Conservation (phyloP, 2,797 vertebrate genomes). For the Tolypeutes matacus region DNA sequence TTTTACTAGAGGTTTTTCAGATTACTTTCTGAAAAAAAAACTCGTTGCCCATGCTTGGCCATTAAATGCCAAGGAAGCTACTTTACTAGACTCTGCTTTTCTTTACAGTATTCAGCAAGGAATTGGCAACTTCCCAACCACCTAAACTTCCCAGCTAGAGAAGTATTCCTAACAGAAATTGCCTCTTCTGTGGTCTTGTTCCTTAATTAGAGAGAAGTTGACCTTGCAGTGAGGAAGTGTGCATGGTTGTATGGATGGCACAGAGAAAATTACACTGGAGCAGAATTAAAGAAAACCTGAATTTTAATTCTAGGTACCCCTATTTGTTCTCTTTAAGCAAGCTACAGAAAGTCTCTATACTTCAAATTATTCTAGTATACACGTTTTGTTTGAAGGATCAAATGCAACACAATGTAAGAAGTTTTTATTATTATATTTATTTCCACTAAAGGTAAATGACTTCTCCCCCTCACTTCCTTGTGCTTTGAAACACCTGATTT, state of each 20-base stretch:
- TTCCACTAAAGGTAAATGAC: background rate
- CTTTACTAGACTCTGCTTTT: background rate
- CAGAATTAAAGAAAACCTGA: conserved; percentile 6
- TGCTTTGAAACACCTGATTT: background rate
- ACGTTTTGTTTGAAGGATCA: background rate
- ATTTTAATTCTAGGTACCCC: background rate
- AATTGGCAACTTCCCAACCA: background rate
- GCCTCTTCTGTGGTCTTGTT: background rate
- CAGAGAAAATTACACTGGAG: background rate
- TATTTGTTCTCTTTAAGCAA: background rate
- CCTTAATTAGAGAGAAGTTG: background rate
- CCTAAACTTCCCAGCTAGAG: background rate
- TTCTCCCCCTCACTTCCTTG: background rate
- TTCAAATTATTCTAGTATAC: background rate
- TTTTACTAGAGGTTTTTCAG: background rate
- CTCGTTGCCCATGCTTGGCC: background rate
- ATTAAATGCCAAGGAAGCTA: background rate
- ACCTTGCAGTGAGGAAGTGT: background rate
- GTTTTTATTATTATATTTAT: background rate
- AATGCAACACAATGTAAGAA: background rate
- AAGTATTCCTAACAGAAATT: background rate
- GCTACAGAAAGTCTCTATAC: background rate
- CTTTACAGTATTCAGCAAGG: background rate
- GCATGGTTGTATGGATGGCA: accelerated
- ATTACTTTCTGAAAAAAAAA: background rate